A percentile compares a stretch with the other conserved stretches of the same genome.
Evolutionary conservation across 1,140 invertebrate genomes (phyloP).

Genomic region (Delia radicum): DNA sequence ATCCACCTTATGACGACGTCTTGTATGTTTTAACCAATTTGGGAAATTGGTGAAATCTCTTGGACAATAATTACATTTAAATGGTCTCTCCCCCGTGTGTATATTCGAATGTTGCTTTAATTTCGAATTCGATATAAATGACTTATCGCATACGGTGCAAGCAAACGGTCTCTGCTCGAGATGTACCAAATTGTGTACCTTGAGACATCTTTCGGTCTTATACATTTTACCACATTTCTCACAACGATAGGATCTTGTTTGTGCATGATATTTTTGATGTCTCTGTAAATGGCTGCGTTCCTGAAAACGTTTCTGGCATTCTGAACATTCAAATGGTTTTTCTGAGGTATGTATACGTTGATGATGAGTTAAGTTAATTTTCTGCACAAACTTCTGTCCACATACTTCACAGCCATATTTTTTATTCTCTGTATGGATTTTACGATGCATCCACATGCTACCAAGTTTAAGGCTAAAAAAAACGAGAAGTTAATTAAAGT

Average conservation of each 20-base stretch:
- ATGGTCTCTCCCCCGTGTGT: conserved; percentile 60
- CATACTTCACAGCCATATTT: conserved; percentile 59
- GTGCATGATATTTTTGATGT: conserved; percentile 58
- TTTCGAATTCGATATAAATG: conserved; percentile 60
- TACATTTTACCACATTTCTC: conserved; percentile 58
- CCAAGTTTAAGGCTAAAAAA: conserved; percentile 56
- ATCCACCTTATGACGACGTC: conserved; percentile 60
- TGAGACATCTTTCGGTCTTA: conserved; percentile 60
- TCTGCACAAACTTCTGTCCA: conserved; percentile 60
- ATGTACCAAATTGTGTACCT: conserved; percentile 58
- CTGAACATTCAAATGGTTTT: conserved; percentile 65
- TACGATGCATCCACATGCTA: conserved; percentile 59
- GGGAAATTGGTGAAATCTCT: conserved; percentile 61
- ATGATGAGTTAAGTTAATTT: conserved; percentile 59
- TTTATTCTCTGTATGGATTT: conserved; percentile 57
- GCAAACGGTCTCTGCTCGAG: conserved; percentile 56
- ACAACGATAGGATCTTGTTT: conserved; percentile 57
- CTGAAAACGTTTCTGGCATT: conserved; percentile 61
- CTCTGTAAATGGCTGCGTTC: conserved; percentile 58
- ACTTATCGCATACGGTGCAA: conserved; percentile 58
- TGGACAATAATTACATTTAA: conserved; percentile 61
- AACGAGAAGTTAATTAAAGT: neutral
- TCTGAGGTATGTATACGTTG: conserved; percentile 61
- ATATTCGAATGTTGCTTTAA: conserved; percentile 62
- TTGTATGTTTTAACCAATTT: conserved; percentile 62